These are phyloP conservation scores for Craseonycteris thonglongyai DNA, from an alignment of 2,113 vertebrate genomes.

Conservation along the genomic window DNA sequence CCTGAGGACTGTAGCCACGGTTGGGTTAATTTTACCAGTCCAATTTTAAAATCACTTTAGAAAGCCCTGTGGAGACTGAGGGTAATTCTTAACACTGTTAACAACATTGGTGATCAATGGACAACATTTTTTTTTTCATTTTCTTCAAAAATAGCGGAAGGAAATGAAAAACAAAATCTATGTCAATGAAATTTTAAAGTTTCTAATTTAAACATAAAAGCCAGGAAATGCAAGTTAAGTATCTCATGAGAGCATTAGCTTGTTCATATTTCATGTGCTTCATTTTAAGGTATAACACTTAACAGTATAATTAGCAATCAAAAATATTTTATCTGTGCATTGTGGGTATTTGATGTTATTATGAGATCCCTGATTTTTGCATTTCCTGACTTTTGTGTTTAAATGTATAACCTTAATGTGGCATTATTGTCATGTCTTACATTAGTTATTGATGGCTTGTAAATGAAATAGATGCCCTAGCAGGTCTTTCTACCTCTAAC, in stretches of 20 bases:
- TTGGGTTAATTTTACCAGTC: not conserved
- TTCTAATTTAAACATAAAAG: conserved; percentile 62
- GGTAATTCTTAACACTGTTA: not conserved
- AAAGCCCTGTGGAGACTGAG: not conserved
- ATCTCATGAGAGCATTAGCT: conserved; percentile 58
- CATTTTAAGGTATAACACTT: conserved; percentile 64
- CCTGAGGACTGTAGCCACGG: not conserved
- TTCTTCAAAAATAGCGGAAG: conserved; percentile 60
- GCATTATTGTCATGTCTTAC: conserved; percentile 54
- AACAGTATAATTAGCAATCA: conserved; percentile 70
- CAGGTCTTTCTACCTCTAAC: conserved; percentile 64
- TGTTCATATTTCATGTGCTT: conserved; percentile 65
- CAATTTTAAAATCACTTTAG: not conserved
- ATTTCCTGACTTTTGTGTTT: conserved; percentile 69
- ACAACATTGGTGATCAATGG: conserved; percentile 27
- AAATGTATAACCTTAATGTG: conserved; percentile 59
- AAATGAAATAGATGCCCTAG: conserved; percentile 67
- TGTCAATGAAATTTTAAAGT: conserved; percentile 61
- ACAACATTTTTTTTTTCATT: not conserved
- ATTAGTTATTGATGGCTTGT: conserved; percentile 70
- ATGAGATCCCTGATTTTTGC: conserved; percentile 60
- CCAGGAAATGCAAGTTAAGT: conserved; percentile 65
- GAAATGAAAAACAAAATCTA: conserved; percentile 61
- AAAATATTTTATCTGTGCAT: conserved; percentile 67
- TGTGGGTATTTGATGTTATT: conserved; percentile 65